Conservation (phyloP, 2,113 vertebrate genomes). For the Poicephalus meyeri region DNA sequence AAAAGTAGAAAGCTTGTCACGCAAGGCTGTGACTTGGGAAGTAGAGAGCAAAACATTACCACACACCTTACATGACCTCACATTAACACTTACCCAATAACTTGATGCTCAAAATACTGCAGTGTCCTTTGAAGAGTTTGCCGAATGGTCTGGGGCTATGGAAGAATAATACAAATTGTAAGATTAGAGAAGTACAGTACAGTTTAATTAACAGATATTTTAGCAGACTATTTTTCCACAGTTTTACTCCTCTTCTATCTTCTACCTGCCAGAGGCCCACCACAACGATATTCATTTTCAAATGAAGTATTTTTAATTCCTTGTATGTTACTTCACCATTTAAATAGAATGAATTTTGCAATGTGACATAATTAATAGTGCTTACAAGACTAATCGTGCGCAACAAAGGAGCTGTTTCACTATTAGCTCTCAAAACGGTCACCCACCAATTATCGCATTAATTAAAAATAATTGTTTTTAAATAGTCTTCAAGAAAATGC, state of each 20-base stretch:
- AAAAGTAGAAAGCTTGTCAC: not conserved
- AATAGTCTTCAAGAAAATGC: slow-evolving; percentile 1
- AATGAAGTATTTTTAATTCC: not conserved
- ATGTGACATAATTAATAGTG: not conserved
- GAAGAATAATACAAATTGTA: slow-evolving; percentile 50
- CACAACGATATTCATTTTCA: not conserved
- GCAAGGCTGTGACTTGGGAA: not conserved
- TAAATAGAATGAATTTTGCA: slow-evolving; percentile 12
- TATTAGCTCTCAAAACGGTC: not conserved
- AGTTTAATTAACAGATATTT: not conserved
- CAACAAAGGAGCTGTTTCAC: not conserved
- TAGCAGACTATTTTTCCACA: not conserved
- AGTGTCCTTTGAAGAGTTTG: slow-evolving; percentile 93
- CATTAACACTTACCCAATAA: slow-evolving; percentile 85
- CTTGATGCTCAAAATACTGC: slow-evolving; percentile 89
- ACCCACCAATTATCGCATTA: not conserved
- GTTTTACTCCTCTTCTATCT: slow-evolving; percentile 20
- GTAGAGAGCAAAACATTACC: not conserved
- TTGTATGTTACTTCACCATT: slow-evolving; percentile 6
- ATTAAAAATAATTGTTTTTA: slow-evolving; percentile 7
- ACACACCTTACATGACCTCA: not conserved
- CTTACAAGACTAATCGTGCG: not conserved
- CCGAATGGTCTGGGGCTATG: slow-evolving; percentile 91
- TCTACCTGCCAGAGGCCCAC: not conserved
- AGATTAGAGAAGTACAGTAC: not conserved